A percentile compares a stretch with the other conserved stretches of the same genome.
These are phyloP conservation scores for Spea bombifrons DNA, from an alignment of 2,113 vertebrate genomes.

Conservation along the genomic window DNA sequence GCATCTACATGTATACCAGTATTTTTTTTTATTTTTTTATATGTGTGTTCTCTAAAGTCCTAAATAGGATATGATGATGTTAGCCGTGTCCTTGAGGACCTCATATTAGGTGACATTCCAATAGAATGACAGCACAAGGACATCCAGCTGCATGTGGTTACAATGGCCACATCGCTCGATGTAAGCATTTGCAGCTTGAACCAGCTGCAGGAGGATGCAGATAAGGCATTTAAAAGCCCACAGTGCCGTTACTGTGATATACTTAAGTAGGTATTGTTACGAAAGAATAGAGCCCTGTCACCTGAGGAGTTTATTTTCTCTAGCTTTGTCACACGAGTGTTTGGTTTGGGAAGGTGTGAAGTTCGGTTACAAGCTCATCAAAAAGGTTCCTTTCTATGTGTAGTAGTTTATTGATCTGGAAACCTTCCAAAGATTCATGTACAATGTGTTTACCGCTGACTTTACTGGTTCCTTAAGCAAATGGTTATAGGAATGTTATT, in stretches of 20 bases:
- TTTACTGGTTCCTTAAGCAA: slow-evolving; percentile 35
- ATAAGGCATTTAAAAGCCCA: slow-evolving; percentile 43
- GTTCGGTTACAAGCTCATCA: slow-evolving; percentile 18
- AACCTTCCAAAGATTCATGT: slow-evolving; percentile 28
- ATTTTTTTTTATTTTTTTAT: neutral
- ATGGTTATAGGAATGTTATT: slow-evolving; percentile 12
- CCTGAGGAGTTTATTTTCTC: slow-evolving; percentile 19
- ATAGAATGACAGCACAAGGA: slow-evolving; percentile 56
- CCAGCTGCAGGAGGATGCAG: slow-evolving; percentile 36
- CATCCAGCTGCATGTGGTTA: slow-evolving; percentile 69
- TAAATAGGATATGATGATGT: slow-evolving; percentile 55
- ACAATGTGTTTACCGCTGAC: slow-evolving; percentile 19
- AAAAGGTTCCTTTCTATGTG: neutral
- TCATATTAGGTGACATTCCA: slow-evolving; percentile 71
- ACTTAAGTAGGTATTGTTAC: slow-evolving; percentile 28
- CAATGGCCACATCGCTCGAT: slow-evolving; percentile 52
- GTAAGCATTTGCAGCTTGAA: slow-evolving; percentile 55
- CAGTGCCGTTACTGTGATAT: neutral
- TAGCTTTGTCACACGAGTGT: neutral
- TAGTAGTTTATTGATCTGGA: slow-evolving; percentile 21
- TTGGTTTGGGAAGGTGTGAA: slow-evolving; percentile 11
- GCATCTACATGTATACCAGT: too few relatives aligned
- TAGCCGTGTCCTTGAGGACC: slow-evolving; percentile 63
- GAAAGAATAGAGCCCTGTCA: slow-evolving; percentile 6
- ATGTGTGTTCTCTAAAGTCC: neutral